phyloP scores from a whole-genome alignment of 2,888 invertebrate genomes.

The Eretmocerus hayati region DNA sequence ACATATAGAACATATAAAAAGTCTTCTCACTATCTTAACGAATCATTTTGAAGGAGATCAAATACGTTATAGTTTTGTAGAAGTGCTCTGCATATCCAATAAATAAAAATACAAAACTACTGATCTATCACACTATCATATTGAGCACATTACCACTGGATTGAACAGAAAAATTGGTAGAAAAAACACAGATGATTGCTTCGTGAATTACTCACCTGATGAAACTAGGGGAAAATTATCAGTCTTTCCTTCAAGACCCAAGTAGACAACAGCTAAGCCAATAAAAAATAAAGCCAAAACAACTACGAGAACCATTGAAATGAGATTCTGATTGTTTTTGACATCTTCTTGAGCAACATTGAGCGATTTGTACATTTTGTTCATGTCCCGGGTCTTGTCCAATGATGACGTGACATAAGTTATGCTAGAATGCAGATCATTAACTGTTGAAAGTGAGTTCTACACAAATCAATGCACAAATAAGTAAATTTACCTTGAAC shows the following conservation, averaged over 20 bases:
- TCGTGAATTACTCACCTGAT: no score
- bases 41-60: no score
- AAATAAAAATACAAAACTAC: no score
- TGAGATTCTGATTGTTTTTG: constrained; percentile 42
- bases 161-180: no score
- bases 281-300: constrained; percentile 45
- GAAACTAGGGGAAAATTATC: constrained; percentile 37
- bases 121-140: no score
- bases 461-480: constrained; percentile 4
- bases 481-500: constrained; percentile 30
- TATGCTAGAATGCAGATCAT: constrained; percentile 21
- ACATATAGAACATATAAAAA: no score
- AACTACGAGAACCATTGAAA: constrained; percentile 45
- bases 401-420: constrained; percentile 32
- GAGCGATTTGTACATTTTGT: constrained; percentile 15
- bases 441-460: constrained; percentile 1
- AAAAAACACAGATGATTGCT: no score
- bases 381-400: constrained; percentile 31
- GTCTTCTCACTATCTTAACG: no score
- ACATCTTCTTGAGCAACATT: constrained; percentile 29
- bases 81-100: no score
- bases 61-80: no score
- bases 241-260: constrained; percentile 44
- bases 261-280: constrained; percentile 43
- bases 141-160: no score